phyloP scores from a whole-genome alignment of 2,888 invertebrate species.

The Lepidonotus clava region DNA sequence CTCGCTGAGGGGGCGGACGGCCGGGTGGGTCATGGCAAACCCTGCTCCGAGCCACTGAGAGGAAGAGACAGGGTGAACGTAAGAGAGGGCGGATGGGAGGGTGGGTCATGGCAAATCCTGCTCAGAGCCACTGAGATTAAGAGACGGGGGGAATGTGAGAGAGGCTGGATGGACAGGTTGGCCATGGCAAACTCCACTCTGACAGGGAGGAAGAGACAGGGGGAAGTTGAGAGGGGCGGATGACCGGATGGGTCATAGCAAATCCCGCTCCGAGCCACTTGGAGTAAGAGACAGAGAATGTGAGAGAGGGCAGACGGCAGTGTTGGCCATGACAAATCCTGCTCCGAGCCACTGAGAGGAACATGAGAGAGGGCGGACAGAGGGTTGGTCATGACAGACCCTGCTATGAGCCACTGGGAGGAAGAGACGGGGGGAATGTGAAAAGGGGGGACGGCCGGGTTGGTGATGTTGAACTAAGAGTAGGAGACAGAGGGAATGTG shows the following conservation, averaged over 20 bases:
- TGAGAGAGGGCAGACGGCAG: constrained; percentile 70
- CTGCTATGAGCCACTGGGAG: no score
- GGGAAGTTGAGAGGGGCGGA: no score
- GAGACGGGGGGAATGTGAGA: no score
- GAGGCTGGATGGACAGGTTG: no score
- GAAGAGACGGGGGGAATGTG: no score
- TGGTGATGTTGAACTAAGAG: constrained; percentile 90
- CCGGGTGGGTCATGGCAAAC: constrained; percentile 93
- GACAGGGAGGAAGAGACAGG: no score
- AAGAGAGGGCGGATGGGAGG: constrained; percentile 76
- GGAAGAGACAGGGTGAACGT: neutral
- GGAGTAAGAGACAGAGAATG: constrained; percentile 62
- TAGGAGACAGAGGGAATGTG: neutral
- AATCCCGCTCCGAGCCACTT: constrained; percentile 98
- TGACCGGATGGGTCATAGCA: constrained; percentile 92
- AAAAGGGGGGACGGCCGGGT: constrained; percentile 90
- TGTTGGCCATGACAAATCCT: constrained; percentile 94
- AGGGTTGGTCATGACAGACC: no score
- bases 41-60: constrained; percentile 96
- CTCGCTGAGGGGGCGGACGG: constrained; percentile 87
- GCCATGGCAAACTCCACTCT: no score
- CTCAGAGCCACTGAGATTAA: constrained; percentile 92
- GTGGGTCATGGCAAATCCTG: constrained; percentile 95
- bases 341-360: constrained; percentile 95
- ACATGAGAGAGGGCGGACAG: no score